These are phyloP conservation scores for Lates japonicus DNA, from an alignment of 2,797 vertebrate species.

Conservation along the genomic window DNA sequence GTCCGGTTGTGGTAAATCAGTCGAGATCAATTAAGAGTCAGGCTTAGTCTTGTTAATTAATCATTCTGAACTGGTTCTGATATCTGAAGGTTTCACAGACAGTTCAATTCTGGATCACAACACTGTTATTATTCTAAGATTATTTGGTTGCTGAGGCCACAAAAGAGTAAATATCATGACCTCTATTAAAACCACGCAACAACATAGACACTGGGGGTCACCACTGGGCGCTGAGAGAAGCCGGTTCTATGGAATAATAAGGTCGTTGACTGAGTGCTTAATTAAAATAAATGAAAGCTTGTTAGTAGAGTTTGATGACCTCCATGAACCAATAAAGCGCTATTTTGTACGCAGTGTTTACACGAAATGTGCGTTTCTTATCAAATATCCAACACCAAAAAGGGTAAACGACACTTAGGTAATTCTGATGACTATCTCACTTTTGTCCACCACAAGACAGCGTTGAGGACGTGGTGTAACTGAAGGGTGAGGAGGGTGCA, in stretches of 20 bases:
- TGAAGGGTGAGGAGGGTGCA: neutral
- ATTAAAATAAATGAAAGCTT: neutral
- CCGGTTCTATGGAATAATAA: neutral
- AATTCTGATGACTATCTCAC: conserved; percentile 7
- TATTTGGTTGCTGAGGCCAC: conserved; percentile 2
- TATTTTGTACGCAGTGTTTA: neutral
- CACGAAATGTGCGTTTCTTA: conserved; percentile 4
- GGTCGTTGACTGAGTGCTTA: neutral
- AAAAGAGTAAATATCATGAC: neutral
- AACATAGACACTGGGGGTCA: neutral
- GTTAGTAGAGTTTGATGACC: neutral
- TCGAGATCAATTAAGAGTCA: too few species aligned
- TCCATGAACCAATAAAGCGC: neutral
- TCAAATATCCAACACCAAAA: neutral
- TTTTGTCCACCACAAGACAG: conserved; percentile 20
- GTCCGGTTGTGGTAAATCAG: neutral
- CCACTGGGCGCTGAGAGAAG: neutral
- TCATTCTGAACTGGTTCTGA: too few species aligned
- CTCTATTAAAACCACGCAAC: neutral
- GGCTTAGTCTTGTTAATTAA: too few species aligned
- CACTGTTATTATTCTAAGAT: neutral
- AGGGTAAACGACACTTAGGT: neutral
- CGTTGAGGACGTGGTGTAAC: neutral
- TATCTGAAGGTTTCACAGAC: neutral
- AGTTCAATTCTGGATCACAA: neutral